Evolutionary conservation across 2,888 invertebrate species (phyloP).

Genomic region (Dynastes maya): DNA sequence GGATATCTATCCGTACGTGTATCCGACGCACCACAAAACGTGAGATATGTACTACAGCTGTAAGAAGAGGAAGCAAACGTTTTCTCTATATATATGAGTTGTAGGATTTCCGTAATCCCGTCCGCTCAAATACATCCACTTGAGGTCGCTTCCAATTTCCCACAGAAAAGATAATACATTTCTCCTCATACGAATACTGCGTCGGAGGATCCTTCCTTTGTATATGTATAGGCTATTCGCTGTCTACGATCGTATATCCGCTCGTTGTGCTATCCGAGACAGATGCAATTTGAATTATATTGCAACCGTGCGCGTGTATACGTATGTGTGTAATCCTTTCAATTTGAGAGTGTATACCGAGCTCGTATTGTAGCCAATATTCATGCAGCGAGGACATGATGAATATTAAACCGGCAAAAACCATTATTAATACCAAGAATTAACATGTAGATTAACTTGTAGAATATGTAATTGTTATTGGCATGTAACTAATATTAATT

Average conservation of each 20-base stretch:
- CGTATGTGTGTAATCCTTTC: not conserved
- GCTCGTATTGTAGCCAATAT: no score
- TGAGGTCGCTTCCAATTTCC: constrained; percentile 7
- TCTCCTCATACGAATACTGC: not conserved
- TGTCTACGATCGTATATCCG: not conserved
- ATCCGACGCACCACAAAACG: no score
- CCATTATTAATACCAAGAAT: no score
- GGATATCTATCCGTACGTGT: no score
- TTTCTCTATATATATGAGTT: not conserved
- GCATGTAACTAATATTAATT: no score
- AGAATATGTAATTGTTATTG: no score
- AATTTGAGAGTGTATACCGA: no score
- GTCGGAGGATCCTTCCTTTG: not conserved
- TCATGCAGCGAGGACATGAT: no score
- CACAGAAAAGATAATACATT: constrained; percentile 15
- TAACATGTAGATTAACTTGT: no score
- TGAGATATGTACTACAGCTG: no score
- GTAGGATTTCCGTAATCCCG: constrained; percentile 13
- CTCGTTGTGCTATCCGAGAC: not conserved
- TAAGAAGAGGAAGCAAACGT: no score
- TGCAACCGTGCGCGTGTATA: not conserved
- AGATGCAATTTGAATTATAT: constrained; percentile 6
- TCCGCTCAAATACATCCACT: constrained; percentile 5
- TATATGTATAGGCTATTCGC: not conserved
- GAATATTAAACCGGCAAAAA: no score